Conservation (phyloP, 1,140 invertebrate genomes). For the Leptonema lineaticorne region DNA sequence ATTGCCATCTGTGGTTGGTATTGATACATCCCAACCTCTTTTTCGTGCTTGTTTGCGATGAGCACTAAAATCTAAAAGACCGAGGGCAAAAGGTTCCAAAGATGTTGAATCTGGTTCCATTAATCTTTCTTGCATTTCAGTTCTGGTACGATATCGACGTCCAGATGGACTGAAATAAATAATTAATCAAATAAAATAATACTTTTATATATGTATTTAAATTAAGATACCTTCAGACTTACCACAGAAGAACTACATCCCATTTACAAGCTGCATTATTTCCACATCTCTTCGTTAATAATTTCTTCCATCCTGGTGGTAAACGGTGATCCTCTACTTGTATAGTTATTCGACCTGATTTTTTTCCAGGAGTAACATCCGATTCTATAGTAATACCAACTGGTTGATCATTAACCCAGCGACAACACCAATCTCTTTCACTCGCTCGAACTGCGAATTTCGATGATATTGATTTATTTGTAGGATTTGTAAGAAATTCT, state of each 20-base stretch:
- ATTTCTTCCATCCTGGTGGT: conserved; percentile 73
- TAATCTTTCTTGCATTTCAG: conserved; percentile 61
- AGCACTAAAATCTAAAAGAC: conserved; percentile 63
- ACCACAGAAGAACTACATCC: conserved; percentile 76
- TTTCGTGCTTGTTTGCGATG: conserved; percentile 58
- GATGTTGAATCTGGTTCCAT: conserved; percentile 50
- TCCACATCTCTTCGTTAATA: conserved; percentile 67
- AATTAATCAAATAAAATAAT: neutral
- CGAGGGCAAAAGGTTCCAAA: conserved; percentile 51
- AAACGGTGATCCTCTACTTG: conserved; percentile 71
- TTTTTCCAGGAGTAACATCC: conserved; percentile 48
- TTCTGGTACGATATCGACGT: conserved; percentile 61
- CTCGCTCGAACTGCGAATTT: conserved; percentile 30
- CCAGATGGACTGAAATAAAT: conserved; percentile 60
- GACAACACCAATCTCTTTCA: conserved; percentile 58
- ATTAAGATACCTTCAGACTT: conserved; percentile 43
- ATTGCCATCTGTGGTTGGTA: conserved; percentile 28
- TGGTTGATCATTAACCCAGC: conserved; percentile 64
- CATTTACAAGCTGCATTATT: conserved; percentile 74
- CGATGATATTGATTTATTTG: neutral
- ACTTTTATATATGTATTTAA: no score
- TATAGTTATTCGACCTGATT: conserved; percentile 56
- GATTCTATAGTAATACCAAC: conserved; percentile 56
- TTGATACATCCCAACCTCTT: conserved; percentile 53
- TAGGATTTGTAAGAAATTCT: neutral